Conservation (phyloP, 2,797 vertebrate species). For the Amazona ochrocephala region DNA sequence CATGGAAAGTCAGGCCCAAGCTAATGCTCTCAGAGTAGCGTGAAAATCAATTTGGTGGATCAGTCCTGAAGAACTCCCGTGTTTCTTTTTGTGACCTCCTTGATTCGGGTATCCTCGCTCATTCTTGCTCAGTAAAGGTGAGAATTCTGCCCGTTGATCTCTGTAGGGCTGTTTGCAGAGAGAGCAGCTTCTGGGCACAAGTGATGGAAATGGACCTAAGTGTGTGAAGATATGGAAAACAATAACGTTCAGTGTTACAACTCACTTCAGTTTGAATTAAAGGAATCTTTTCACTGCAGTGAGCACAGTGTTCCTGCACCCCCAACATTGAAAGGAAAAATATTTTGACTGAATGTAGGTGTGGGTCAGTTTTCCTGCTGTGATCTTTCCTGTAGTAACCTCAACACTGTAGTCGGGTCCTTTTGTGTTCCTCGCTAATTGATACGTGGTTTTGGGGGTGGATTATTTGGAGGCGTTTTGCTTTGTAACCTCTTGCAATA, state of each 20-base stretch:
- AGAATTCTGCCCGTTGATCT: background rate
- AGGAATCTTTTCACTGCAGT: background rate
- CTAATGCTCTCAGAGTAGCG: background rate
- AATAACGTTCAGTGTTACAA: background rate
- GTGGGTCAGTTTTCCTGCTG: background rate
- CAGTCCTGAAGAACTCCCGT: background rate
- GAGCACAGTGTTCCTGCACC: background rate
- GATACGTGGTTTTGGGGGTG: background rate
- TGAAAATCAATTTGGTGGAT: background rate
- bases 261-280: background rate
- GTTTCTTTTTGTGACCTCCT: background rate
- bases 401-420: background rate
- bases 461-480: background rate
- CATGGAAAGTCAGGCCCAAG: background rate
- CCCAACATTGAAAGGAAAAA: background rate
- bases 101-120: background rate
- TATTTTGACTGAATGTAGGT: background rate
- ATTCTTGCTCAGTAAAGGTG: background rate
- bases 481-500: background rate
- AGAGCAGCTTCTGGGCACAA: background rate
- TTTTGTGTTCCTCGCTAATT: background rate
- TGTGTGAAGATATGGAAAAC: background rate
- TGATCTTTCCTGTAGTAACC: background rate
- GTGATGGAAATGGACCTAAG: background rate
- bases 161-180: background rate